Conservation (phyloP, 2,888 invertebrate genomes). For the Eilema griseolum region DNA sequence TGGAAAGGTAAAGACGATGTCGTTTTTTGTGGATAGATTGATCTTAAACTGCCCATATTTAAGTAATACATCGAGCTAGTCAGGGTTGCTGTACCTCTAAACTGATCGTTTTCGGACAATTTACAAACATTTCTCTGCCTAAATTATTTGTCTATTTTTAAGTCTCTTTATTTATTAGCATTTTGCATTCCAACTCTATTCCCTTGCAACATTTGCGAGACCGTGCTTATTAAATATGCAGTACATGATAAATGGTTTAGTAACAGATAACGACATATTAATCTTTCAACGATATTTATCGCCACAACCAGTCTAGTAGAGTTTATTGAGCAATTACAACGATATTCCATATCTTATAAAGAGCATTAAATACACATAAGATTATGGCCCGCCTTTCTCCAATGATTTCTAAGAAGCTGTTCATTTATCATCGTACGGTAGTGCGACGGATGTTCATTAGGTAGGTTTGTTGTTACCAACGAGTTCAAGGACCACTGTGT, state of each 20-base stretch:
- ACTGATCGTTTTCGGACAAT: neutral
- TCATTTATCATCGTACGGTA: constrained; percentile 53
- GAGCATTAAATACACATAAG: constrained; percentile 31
- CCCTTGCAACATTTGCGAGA: constrained; percentile 2
- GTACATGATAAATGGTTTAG: constrained; percentile 13
- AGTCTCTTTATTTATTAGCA: neutral
- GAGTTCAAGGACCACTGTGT: constrained; percentile 61
- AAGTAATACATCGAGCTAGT: too few species aligned
- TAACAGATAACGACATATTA: constrained; percentile 12
- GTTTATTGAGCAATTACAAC: constrained; percentile 3
- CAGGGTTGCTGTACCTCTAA: neutral
- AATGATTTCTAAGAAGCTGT: constrained; percentile 60
- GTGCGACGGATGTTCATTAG: constrained; percentile 68
- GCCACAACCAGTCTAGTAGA: constrained; percentile 9
- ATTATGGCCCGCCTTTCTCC: constrained; percentile 44
- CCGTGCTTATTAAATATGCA: constrained; percentile 13
- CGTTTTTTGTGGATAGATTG: neutral
- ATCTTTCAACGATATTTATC: constrained; percentile 13
- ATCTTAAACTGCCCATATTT: too few species aligned
- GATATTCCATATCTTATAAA: constrained; percentile 22
- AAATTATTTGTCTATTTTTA: neutral
- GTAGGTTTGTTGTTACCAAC: constrained; percentile 64
- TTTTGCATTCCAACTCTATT: neutral
- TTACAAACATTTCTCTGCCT: neutral
- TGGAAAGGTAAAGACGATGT: too few species aligned